Evolutionary conservation across 2,888 invertebrate species (phyloP), one percentile per base, ranked within the genome.

Genomic region (Aplocera efformata): DNA sequence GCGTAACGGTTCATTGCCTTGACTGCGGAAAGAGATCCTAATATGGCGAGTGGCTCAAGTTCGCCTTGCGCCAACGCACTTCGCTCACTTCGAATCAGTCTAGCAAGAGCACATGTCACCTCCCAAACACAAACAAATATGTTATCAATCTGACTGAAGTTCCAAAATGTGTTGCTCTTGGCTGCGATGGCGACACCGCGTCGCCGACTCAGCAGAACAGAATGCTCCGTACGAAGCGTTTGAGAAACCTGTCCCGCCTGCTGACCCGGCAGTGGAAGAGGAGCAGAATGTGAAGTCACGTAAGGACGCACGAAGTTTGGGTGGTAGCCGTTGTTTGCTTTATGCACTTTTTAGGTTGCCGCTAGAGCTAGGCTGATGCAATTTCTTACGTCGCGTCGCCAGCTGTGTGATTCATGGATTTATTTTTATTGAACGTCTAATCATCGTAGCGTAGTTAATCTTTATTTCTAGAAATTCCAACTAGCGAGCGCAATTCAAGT

Each of bases 1-100:
- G 78, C 75, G 85, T 83, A 80, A 81, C 72, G 82, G 86, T 84
- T 86, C 85, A 84, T 79, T 81, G 85, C 85, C 84, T 84, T 83
- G 82, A 81, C 63, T 77, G 67, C 78, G 77, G 77, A 81, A 79
- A 80, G 79, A 75, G 72, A 72, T 76, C 86, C 85, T 80, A 82
- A 85, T 88, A 85, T 80, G 86, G 86, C 63, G 60, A 53, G 59
- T 61, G 62, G 64, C 70, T 63, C 72, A 66, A 71, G 80, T 72
- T 81, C 65, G 71, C 79, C 79, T 82, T 82, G 84, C 79, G 81
- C 81, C 82, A 59, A 81, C 80, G 79, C 81, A 72, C 52, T 52
- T 43, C 58, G 61, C 63, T 56, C 81, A 82, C 79, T 82, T 63
- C 69, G 59, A 66, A 74, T 73, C 59, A 72, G 67, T 73, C 75